Base-by-base conservation (phyloP, 2,797 vertebrate genomes). In the Apogon talboti region DNA sequence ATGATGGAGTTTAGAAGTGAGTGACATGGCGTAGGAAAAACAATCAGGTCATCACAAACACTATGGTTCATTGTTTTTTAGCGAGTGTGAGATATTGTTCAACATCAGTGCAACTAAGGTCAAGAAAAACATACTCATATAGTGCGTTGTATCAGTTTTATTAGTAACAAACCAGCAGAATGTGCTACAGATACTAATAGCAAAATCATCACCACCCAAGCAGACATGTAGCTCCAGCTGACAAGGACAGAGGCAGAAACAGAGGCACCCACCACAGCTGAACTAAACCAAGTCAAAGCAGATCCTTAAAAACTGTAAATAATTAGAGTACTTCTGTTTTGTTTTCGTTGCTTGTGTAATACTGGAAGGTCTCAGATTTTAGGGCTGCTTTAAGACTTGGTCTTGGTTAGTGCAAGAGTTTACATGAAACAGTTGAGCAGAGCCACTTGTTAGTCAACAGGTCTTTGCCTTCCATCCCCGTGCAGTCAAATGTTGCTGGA, bases 401-500 rank as follows among this genome's bases (percentile, higher is more conserved):
- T 45, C 3, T 51, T 56, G 47, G 64, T 80, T 82, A 79, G 75
- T 71, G 18, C 68, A 15, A 73, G 44, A 58, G 45, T 24, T 11
- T 11, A 37, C 15, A 60, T 37, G 9, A 72, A 71, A 78, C 53
- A 4, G 33, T 48, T 78, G 50, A 75, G 60, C 47, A 58, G 60
- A 19, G 19, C 78, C 12, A 53, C 30, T 41, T 53, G 67, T 78
- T 73, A 83, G 50, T 86, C 78, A n/a, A 71, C 60, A 67, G 61
- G 48, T 71, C 51, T 78, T 81, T 68, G 65, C 60, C 78, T 81
- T 84, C 78, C 65, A 44, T 84, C 60, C 72, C 59, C 56, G 33
- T 67, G 79, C 62, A 76, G 82, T 93, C 90, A 91, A 54, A 52
- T 79, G 72, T 85, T 77, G 68, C 69, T 78, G 79, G 91, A 74